Conservation (phyloP, 2,113 vertebrate genomes). For the Xenopus borealis region DNA sequence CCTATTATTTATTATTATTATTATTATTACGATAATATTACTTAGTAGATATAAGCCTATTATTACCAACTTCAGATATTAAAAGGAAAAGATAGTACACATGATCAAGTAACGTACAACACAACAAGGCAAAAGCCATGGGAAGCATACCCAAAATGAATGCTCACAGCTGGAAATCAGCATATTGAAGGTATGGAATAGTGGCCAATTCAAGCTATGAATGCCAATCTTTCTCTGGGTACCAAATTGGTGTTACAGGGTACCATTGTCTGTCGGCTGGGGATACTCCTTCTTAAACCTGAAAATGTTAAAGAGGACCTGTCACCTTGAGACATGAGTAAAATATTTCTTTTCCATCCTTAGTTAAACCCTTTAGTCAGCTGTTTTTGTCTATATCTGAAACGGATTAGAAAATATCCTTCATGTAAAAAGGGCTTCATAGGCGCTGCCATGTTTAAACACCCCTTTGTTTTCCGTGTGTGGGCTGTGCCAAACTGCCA, state of each 20-base stretch:
- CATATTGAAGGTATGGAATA: constrained; percentile 92
- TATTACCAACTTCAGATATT: constrained; percentile 83
- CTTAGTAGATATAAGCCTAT: constrained; percentile 85
- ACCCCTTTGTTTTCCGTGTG: too few species aligned
- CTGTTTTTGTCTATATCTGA: too few species aligned
- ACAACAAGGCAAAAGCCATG: constrained; percentile 75
- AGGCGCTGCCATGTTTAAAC: too few species aligned
- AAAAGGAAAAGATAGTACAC: constrained; percentile 74
- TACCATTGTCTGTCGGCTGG: constrained; percentile 77
- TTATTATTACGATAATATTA: too few species aligned
- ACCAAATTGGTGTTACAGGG: constrained; percentile 89
- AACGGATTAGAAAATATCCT: too few species aligned
- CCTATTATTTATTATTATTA: too few species aligned
- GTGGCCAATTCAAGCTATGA: constrained; percentile 74
- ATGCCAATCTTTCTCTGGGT: constrained; percentile 66
- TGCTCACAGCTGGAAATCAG: constrained; percentile 91
- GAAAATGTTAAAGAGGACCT: constrained; percentile 85
- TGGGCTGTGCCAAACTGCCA: too few species aligned
- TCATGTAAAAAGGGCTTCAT: too few species aligned
- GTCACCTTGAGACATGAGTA: too few species aligned
- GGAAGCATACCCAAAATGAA: constrained; percentile 81
- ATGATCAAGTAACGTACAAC: constrained; percentile 83
- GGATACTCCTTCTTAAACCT: constrained; percentile 82
- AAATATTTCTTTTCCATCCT: too few species aligned
- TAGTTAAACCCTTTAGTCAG: too few species aligned